Conservation (phyloP, 2,888 invertebrate genomes). For the Cheilosia vernalis region DNA sequence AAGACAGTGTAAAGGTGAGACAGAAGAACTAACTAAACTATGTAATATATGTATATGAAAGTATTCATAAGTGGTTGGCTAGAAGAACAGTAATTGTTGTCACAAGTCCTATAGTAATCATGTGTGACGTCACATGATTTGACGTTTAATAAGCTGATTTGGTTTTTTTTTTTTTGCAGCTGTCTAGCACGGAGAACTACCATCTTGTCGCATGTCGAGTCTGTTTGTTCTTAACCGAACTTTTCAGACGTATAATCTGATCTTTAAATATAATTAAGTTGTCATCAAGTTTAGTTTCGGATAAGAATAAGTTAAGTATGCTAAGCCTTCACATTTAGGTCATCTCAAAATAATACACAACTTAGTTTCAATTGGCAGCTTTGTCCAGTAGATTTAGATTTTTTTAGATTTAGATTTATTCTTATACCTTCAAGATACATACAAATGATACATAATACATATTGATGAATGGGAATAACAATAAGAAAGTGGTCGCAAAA, state of each 20-base stretch:
- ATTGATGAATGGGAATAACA: too few relatives aligned
- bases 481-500: too few relatives aligned
- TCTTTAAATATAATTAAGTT: not conserved
- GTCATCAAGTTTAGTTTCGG: too few relatives aligned
- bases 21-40: too few relatives aligned
- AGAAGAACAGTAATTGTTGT: not conserved
- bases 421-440: too few relatives aligned
- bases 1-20: constrained; percentile 16
- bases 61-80: not conserved
- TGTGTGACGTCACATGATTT: constrained; percentile 26
- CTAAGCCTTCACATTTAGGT: too few relatives aligned
- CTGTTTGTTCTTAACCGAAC: not conserved
- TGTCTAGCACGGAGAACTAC: constrained; percentile 13
- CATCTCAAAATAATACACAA: too few relatives aligned
- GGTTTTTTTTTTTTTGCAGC: constrained; percentile 1
- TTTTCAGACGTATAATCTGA: not conserved
- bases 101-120: constrained; percentile 14
- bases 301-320: too few relatives aligned
- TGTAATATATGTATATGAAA: not conserved
- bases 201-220: constrained; percentile 14
- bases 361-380: too few relatives aligned
- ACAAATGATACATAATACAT: too few relatives aligned
- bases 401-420: too few relatives aligned
- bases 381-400: too few relatives aligned
- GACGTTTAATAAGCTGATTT: constrained; percentile 26